Conservation (phyloP, 2,113 vertebrate species). For the Geococcyx californianus region DNA sequence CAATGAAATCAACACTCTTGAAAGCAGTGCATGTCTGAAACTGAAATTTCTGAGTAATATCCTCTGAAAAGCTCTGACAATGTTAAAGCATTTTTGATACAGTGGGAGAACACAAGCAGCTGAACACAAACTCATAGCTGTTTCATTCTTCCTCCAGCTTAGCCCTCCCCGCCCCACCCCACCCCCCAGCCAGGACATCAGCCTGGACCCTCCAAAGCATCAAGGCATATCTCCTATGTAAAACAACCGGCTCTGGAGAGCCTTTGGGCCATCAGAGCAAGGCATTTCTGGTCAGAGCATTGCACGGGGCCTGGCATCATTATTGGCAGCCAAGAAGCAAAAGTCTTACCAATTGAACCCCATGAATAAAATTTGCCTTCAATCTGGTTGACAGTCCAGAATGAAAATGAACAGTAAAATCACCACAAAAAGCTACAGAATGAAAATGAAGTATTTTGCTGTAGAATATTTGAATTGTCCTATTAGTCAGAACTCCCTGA, state of each 20-base stretch:
- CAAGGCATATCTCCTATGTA: rapidly evolving
- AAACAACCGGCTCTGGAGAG: not conserved
- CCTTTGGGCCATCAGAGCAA: not conserved
- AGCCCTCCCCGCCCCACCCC: not conserved
- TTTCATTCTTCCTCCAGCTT: not conserved
- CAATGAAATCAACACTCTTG: not conserved
- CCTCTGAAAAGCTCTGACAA: conserved; percentile 15
- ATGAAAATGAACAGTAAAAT: not conserved
- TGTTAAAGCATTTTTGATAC: not conserved
- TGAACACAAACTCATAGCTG: not conserved
- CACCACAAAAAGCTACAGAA: not conserved
- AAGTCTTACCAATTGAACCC: not conserved
- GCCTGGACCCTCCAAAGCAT: not conserved
- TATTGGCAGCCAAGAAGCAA: rapidly evolving
- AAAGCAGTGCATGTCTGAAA: not conserved
- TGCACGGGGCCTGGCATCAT: rapidly evolving
- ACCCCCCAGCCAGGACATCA: not conserved
- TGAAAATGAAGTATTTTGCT: not conserved
- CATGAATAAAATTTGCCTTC: rapidly evolving
- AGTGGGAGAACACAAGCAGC: not conserved
- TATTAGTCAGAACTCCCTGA: not conserved
- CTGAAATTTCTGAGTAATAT: conserved; percentile 24
- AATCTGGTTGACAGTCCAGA: not conserved
- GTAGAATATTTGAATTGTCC: not conserved
- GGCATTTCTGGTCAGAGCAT: not conserved